Conservation (phyloP, 2,888 invertebrate species). For the Blomia tropicalis region DNA sequence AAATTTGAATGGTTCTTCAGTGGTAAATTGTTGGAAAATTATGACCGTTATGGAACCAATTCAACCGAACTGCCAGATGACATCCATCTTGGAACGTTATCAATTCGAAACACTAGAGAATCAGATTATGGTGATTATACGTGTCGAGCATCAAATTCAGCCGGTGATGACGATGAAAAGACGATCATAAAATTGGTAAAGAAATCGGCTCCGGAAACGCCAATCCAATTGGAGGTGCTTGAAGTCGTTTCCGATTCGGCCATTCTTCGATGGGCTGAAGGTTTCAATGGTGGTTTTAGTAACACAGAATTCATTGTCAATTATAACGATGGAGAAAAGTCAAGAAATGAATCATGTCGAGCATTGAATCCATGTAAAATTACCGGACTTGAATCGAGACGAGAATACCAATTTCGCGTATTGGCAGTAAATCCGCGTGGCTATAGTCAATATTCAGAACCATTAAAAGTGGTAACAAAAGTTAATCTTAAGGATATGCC, state of each 20-base stretch:
- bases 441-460: slow-evolving; percentile 68
- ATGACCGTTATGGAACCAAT: slow-evolving; percentile 55
- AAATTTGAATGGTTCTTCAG: slow-evolving; percentile 64
- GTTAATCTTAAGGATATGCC: slow-evolving; percentile 45
- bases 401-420: slow-evolving; percentile 68
- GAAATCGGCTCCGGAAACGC: slow-evolving; percentile 66
- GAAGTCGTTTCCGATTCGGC: slow-evolving; percentile 63
- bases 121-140: slow-evolving; percentile 74
- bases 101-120: slow-evolving; percentile 39
- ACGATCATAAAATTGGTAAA: slow-evolving; percentile 55
- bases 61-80: slow-evolving; percentile 66
- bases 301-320: slow-evolving; percentile 48
- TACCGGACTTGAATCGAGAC: slow-evolving; percentile 64
- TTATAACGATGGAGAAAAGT: slow-evolving; percentile 58
- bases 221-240: slow-evolving; percentile 52
- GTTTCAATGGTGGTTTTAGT: slow-evolving; percentile 72
- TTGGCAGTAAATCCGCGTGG: slow-evolving; percentile 39
- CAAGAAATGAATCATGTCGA: slow-evolving; percentile 44
- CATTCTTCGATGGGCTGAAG: slow-evolving; percentile 66
- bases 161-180: slow-evolving; percentile 45
- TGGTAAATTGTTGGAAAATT: slow-evolving; percentile 28
- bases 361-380: slow-evolving; percentile 74
- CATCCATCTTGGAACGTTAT: slow-evolving; percentile 61
- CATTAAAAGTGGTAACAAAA: slow-evolving; percentile 60
- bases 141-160: slow-evolving; percentile 65